These are phyloP conservation scores for Sebastes steindachneri DNA, from an alignment of 2,797 vertebrate genomes.

Conservation along the genomic window DNA sequence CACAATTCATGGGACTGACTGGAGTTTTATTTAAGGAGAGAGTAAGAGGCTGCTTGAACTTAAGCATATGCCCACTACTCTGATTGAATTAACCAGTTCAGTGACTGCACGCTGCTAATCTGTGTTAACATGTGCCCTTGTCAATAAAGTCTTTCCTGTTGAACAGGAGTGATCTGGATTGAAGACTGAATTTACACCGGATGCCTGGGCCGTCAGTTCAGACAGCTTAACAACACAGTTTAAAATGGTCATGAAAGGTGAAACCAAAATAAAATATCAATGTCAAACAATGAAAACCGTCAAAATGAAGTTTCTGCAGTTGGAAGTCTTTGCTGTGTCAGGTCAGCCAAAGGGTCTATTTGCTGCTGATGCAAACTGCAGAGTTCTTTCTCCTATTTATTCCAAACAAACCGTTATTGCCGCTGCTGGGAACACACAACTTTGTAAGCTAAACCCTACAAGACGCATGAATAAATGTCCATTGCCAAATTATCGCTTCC, in stretches of 20 bases:
- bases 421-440: slow-evolving; percentile 15
- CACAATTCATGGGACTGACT: slow-evolving; percentile 6
- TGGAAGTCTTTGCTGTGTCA: slow-evolving; percentile 12
- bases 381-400: slow-evolving; percentile 3
- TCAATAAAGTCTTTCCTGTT: slow-evolving; percentile 26
- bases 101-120: slow-evolving; percentile 39
- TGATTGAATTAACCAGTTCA: slow-evolving; percentile 52
- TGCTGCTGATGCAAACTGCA: slow-evolving; percentile 4
- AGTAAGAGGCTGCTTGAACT: slow-evolving; percentile 30
- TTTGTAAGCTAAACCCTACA: slow-evolving; percentile 18
- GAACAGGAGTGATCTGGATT: slow-evolving; percentile 13
- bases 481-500: slow-evolving; percentile 36
- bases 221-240: neutral
- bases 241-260: neutral
- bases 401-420: slow-evolving; percentile 39
- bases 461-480: slow-evolving; percentile 12
- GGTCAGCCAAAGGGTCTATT: slow-evolving; percentile 47
- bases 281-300: neutral
- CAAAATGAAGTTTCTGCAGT: neutral
- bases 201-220: neutral
- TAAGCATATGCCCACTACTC: slow-evolving; percentile 22
- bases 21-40: slow-evolving; percentile 27
- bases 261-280: neutral
- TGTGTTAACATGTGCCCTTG: slow-evolving; percentile 39
- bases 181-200: neutral